A percentile compares a stretch with the other conserved stretches of the same genome.
These are phyloP conservation scores for Caracal caracal DNA, from an alignment of 2,113 vertebrate species.

Conservation along the genomic window DNA sequence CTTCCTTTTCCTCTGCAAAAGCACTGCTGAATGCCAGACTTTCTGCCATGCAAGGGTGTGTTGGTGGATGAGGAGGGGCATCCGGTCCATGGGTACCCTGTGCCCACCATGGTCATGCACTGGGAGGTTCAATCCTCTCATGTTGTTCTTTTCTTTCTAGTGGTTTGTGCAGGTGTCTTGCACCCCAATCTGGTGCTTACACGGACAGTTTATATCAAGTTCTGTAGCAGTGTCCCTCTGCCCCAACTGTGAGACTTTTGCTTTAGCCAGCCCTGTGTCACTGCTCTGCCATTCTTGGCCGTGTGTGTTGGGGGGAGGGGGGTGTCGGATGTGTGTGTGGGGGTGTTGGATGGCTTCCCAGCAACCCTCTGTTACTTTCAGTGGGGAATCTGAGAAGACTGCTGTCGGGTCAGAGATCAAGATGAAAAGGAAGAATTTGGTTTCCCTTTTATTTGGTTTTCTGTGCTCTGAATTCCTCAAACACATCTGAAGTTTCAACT, in stretches of 20 bases:
- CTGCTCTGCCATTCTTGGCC: neutral
- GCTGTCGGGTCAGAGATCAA: neutral
- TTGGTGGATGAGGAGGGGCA: neutral
- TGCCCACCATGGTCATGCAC: neutral
- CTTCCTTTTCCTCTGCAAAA: neutral
- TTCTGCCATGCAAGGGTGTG: neutral
- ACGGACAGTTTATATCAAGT: too few species aligned
- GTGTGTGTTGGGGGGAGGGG: too few species aligned
- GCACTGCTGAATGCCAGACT: neutral
- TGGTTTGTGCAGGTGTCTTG: neutral
- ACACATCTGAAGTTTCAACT: neutral
- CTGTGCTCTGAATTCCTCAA: neutral
- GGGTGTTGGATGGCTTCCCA: too few species aligned
- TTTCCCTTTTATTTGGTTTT: neutral
- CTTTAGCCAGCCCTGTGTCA: neutral
- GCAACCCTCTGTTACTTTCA: neutral
- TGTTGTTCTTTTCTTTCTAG: neutral
- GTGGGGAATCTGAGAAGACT: neutral
- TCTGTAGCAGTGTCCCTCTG: neutral
- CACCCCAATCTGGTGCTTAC: neutral
- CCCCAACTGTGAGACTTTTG: neutral
- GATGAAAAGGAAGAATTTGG: neutral
- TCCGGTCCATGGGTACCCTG: neutral
- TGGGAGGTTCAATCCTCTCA: neutral
- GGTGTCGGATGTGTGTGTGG: too few species aligned